Evolutionary conservation across 2,888 invertebrate genomes (phyloP), one percentile per base, ranked within the genome.

Genomic region (Pyrocoelia pectoralis): DNA sequence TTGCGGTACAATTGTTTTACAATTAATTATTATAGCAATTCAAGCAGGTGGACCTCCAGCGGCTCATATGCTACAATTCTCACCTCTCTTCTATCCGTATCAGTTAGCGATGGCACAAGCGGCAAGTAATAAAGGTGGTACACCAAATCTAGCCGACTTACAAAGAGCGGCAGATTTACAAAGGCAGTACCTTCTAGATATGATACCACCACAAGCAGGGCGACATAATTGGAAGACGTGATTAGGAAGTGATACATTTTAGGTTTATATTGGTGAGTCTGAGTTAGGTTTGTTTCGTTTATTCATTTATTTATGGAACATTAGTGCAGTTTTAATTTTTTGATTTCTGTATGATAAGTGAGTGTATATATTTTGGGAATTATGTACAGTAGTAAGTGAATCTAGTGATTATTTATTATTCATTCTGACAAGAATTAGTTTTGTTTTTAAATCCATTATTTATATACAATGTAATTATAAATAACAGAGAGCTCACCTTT

Each of bases 121-220:
- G 67, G 87, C 84, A 6, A 78, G 79, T 52, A 79, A 81, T 38
- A 81, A 85, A 72, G 79, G 81, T 46, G 79, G 80, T 13, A 80
- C 86, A 70, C 84, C 84, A 1, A 82, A 83, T 72, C 81, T 90
- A 76, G 91, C 89, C 0, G 94, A 95, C 73, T 85, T 94, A 80
- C 94, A 94, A 80, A 87, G 94, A 71, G 93, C 94, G 64, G 93
- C 93, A 2, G 94, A 94, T 79, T 84, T 94, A 68, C 97, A 97
- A 84, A 86, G 97, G 59, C 97, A 97, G 84, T 97, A 97, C 85
- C 87, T 98, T 76, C 87, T 98, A 67, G 97, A 98, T 82, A 96
- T 98, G 95, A 95, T 97, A 76, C 95, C 95, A 59, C 87, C 85
- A 65, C 82, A 84, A 60, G 80, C 84, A 17, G 83, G 82, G 70